Evolutionary conservation across 1,140 invertebrate species (phyloP).

Genomic region (Nasonia vitripennis): DNA sequence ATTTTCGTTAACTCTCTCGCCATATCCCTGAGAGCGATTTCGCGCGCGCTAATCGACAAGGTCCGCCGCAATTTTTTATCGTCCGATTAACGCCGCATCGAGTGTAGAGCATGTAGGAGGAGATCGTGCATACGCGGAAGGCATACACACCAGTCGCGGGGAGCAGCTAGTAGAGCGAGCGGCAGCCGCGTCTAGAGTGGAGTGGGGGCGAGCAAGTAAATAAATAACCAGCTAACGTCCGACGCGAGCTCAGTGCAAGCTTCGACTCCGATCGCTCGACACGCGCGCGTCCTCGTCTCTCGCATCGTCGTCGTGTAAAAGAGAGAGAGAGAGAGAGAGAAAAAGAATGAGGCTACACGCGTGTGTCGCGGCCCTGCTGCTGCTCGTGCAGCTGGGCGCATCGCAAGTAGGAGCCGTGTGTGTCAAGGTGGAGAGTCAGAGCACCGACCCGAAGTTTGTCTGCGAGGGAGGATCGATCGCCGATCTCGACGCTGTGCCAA

Average conservation of each 20-base stretch:
- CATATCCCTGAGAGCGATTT: too few relatives aligned
- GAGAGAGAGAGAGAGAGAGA: neutral
- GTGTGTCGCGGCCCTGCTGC: neutral
- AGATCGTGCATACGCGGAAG: too few relatives aligned
- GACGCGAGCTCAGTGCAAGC: conserved; percentile 66
- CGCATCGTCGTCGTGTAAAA: neutral
- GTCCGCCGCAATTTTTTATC: neutral
- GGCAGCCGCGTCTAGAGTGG: conserved; percentile 38
- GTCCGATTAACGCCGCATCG: neutral
- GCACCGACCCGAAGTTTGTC: conserved; percentile 59
- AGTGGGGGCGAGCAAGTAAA: conserved; percentile 67
- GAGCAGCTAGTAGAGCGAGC: conserved; percentile 53
- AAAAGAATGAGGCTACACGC: neutral
- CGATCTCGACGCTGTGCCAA: conserved; percentile 63
- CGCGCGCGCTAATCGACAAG: too few relatives aligned
- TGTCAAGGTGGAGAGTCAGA: conserved; percentile 56
- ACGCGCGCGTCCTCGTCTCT: neutral
- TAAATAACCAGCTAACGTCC: conserved; percentile 71
- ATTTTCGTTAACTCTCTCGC: too few relatives aligned
- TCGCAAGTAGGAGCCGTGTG: conserved; percentile 52
- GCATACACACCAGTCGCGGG: conserved; percentile 27
- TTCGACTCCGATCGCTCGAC: conserved; percentile 5
- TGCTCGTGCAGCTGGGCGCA: neutral
- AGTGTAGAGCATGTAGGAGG: neutral
- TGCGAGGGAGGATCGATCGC: conserved; percentile 61